Evolutionary conservation across 2,113 vertebrate genomes (phyloP), one percentile per base, ranked within the genome.

Genomic region (Phrynocephalus versicolor): DNA sequence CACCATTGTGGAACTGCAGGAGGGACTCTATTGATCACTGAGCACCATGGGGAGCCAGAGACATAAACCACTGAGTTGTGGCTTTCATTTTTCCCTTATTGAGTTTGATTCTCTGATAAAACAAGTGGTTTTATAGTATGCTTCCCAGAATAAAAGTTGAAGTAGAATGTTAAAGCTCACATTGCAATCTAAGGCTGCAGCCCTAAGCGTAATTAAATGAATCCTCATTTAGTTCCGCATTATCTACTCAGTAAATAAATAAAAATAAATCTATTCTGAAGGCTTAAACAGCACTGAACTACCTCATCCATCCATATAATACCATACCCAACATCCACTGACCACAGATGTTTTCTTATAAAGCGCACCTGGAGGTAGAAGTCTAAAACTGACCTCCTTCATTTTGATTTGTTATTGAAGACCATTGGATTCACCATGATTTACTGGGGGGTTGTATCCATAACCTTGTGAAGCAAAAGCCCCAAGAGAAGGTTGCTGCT

Each of bases 21-120:
- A 51, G 10, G 45, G 45, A 10, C 45, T 10, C 45, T 51, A 51
- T 51, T 5, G 45, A 51, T 51, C 10, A 51, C 10, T 10, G 45
- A 51, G 45, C 45, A n/a, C n/a, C n/a, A n/a, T n/a, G n/a, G n/a
- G n/a, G n/a, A 51, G 45, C 45, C 45, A 6, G 45, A 51, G 45
- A 51, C 45, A 5, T 51, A 51, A 51, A 51, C 10, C 10, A 51
- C 45, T 51, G 45, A 51, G 45, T 91, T 84, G 90, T 81, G 79
- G 72, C 85, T 67, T 67, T 67, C 64, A 67, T 27, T 67, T 67
- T 27, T 27, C 64, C 27, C 25, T 12, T 67, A 30, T 67, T 67
- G 64, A 30, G 9, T 67, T 67, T 30, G 64, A 30, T 9, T 27
- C 27, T 67, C 25, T 27, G 30, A 9, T 30, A 67, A 67, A 67